Evolutionary conservation across 2,888 invertebrate species (phyloP).

Genomic region (Hirtodrosophila alboralis): DNA sequence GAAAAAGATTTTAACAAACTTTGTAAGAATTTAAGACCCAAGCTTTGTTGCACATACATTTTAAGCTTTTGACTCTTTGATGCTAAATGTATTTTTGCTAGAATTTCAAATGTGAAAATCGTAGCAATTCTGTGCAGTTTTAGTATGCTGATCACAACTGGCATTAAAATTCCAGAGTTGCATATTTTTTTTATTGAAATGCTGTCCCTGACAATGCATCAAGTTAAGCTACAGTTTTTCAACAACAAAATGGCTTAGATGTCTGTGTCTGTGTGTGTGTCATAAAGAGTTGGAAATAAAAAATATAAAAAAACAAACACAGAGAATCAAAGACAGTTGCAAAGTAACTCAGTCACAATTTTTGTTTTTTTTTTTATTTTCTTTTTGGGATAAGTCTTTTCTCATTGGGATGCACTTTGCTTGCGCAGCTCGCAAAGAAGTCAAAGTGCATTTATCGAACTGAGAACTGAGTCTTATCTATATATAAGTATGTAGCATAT

Average conservation of each 20-base stretch:
- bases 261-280: no score
- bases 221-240: conserved; percentile 19
- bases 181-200: conserved; percentile 43
- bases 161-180: conserved; percentile 32
- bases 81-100: no score
- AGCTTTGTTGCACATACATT: no score
- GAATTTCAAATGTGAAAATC: conserved; percentile 24
- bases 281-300: neutral
- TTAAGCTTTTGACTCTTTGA: no score
- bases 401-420: conserved; percentile 43
- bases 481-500: conserved; percentile 12
- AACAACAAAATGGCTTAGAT: neutral
- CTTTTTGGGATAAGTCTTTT: no score
- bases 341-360: conserved; percentile 36
- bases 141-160: conserved; percentile 25
- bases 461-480: conserved; percentile 4
- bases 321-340: conserved; percentile 1
- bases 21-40: no score
- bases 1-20: no score
- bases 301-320: neutral
- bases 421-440: conserved; percentile 21
- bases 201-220: conserved; percentile 37
- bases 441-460: conserved; percentile 40
- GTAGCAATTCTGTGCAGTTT: conserved; percentile 7
- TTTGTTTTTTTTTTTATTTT: no score